Evolutionary conservation across 2,888 invertebrate genomes (phyloP).

Genomic region (Baccha elongata): DNA sequence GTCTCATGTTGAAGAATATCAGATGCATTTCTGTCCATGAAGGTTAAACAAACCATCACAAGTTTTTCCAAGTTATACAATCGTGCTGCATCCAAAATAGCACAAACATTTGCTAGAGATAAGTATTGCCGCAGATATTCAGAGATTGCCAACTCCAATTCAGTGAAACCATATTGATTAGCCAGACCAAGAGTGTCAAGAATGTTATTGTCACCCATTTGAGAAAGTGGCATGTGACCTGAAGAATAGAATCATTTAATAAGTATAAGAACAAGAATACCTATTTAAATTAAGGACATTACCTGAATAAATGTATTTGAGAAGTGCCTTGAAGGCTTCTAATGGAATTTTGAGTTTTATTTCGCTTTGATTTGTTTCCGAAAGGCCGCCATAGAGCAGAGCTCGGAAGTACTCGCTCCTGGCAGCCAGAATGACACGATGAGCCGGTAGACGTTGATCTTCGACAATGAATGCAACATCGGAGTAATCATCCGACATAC

Average conservation of each 20-base stretch:
- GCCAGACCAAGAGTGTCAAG: slow-evolving; percentile 92
- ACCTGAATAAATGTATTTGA: slow-evolving; percentile 98
- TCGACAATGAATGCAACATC: slow-evolving; percentile 95
- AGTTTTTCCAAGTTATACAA: slow-evolving; percentile 87
- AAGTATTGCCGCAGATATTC: slow-evolving; percentile 95
- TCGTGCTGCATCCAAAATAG: slow-evolving; percentile 95
- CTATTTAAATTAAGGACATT: neutral
- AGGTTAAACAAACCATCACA: slow-evolving; percentile 92
- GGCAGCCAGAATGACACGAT: slow-evolving; percentile 92
- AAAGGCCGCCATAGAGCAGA: slow-evolving; percentile 89
- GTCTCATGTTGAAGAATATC: slow-evolving; percentile 93
- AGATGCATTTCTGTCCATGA: slow-evolving; percentile 94
- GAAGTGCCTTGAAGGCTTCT: slow-evolving; percentile 92
- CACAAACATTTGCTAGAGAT: slow-evolving; percentile 94
- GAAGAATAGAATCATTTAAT: neutral
- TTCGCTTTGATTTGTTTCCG: slow-evolving; percentile 89
- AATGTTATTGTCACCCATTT: slow-evolving; percentile 87
- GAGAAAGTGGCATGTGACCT: slow-evolving; percentile 87
- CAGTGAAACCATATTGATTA: slow-evolving; percentile 97
- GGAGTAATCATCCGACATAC: slow-evolving; percentile 93
- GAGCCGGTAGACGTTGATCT: slow-evolving; percentile 83
- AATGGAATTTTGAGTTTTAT: slow-evolving; percentile 93
- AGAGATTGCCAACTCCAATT: slow-evolving; percentile 95
- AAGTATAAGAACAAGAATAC: slow-evolving; percentile 75
- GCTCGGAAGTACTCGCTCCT: slow-evolving; percentile 98